Evolutionary conservation across 2,113 vertebrate species (phyloP).

Genomic region (Elachura formosa): DNA sequence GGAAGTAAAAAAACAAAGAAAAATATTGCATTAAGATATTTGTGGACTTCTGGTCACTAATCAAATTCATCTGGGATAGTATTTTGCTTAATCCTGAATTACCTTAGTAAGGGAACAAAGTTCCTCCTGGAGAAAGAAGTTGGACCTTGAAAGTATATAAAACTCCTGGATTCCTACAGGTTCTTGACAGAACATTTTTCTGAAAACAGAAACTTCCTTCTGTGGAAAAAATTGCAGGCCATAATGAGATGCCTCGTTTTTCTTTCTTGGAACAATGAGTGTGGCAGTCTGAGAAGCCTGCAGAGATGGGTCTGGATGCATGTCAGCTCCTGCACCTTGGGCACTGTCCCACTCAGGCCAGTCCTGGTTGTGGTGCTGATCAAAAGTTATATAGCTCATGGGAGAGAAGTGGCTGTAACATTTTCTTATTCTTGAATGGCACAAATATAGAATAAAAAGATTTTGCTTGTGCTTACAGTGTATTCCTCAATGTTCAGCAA

Average conservation of each 20-base stretch:
- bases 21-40: neutral
- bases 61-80: neutral
- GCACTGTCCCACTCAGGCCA: neutral
- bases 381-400: fast-evolving
- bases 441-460: neutral
- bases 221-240: neutral
- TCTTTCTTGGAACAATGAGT: neutral
- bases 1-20: neutral
- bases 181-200: neutral
- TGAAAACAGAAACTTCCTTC: neutral
- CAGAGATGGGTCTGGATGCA: neutral
- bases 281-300: neutral
- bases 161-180: neutral
- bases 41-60: neutral
- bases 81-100: neutral
- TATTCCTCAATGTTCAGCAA: neutral
- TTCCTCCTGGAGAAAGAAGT: neutral
- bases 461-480: neutral
- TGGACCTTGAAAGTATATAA: neutral
- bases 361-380: neutral
- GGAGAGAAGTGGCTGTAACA: neutral
- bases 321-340: fast-evolving
- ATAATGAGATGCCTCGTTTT: neutral
- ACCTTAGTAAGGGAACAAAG: neutral
- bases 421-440: neutral